These are phyloP conservation scores for Hirtodrosophila histrioides DNA, from an alignment of 2,888 invertebrate species.

Conservation along the genomic window DNA sequence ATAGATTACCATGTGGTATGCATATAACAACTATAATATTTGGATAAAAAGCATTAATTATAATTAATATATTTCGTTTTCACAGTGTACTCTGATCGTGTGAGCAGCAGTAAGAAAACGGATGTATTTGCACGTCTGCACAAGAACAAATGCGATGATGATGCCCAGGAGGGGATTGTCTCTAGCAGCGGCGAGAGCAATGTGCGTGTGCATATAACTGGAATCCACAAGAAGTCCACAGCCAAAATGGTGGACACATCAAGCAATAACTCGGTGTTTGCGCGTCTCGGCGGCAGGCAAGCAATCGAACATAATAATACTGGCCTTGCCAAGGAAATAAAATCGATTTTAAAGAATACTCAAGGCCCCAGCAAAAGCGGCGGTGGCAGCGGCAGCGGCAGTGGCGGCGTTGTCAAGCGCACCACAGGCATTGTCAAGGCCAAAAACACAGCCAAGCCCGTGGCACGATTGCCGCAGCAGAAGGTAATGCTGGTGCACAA, in stretches of 20 bases:
- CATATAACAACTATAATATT: too few species aligned
- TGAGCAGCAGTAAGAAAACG: conserved; percentile 63
- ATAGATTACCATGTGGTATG: too few species aligned
- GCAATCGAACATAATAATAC: conserved; percentile 35
- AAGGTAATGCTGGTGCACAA: conserved; percentile 84
- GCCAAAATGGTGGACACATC: conserved; percentile 31
- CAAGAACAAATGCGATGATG: conserved; percentile 55
- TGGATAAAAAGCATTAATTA: too few species aligned
- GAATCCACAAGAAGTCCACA: conserved; percentile 42
- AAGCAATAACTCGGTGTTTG: conserved; percentile 81
- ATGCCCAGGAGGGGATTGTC: conserved; percentile 67
- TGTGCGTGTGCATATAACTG: conserved; percentile 71
- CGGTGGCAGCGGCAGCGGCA: not conserved
- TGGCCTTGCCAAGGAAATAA: conserved; percentile 68
- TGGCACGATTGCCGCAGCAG: conserved; percentile 69
- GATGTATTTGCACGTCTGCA: conserved; percentile 81
- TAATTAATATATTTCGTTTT: not conserved
- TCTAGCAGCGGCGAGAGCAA: conserved; percentile 61
- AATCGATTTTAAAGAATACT: conserved; percentile 82
- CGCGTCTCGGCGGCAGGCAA: conserved; percentile 82
- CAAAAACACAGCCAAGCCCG: conserved; percentile 52
- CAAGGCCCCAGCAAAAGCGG: conserved; percentile 17
- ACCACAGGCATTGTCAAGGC: conserved; percentile 70
- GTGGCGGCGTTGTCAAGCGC: conserved; percentile 20
- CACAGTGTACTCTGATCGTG: conserved; percentile 82